Conservation (phyloP, 2,888 invertebrate species). For the Gasteruption jaculator region DNA sequence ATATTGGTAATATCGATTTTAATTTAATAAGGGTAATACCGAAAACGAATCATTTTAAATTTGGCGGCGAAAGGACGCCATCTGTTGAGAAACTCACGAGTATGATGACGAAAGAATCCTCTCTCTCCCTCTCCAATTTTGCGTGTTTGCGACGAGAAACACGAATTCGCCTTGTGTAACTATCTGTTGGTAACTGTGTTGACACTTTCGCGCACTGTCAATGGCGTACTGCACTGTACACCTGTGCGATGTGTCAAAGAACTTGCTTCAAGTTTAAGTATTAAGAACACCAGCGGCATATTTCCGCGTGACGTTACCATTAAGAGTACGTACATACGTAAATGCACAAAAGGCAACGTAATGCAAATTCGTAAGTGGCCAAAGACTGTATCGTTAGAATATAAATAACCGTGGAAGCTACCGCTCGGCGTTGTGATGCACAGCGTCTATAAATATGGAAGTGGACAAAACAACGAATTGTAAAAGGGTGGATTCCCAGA, state of each 20-base stretch:
- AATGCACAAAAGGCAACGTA: constrained; percentile 24
- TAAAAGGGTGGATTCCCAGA: constrained; percentile 26
- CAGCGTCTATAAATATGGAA: constrained; percentile 35
- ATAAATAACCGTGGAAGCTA: constrained; percentile 20
- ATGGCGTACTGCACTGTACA: constrained; percentile 25
- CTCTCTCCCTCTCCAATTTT: too few relatives aligned
- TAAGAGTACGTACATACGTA: constrained; percentile 22
- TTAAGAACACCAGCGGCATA: constrained; percentile 22
- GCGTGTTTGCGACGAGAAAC: too few relatives aligned
- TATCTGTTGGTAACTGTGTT: too few relatives aligned
- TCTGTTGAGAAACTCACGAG: too few relatives aligned
- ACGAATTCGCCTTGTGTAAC: too few relatives aligned
- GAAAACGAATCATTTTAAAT: too few relatives aligned
- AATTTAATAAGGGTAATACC: too few relatives aligned
- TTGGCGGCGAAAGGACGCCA: too few relatives aligned
- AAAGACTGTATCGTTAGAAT: constrained; percentile 21
- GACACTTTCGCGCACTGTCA: constrained; percentile 27
- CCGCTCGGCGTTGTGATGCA: constrained; percentile 32
- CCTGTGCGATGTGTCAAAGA: constrained; percentile 27
- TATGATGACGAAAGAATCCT: too few relatives aligned
- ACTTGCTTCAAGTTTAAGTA: too few relatives aligned
- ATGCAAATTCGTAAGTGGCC: too few relatives aligned
- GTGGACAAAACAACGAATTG: constrained; percentile 31
- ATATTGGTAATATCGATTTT: too few relatives aligned
- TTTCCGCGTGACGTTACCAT: constrained; percentile 21